Conservation (phyloP, 2,888 invertebrate species). For the Villa cingulata region DNA sequence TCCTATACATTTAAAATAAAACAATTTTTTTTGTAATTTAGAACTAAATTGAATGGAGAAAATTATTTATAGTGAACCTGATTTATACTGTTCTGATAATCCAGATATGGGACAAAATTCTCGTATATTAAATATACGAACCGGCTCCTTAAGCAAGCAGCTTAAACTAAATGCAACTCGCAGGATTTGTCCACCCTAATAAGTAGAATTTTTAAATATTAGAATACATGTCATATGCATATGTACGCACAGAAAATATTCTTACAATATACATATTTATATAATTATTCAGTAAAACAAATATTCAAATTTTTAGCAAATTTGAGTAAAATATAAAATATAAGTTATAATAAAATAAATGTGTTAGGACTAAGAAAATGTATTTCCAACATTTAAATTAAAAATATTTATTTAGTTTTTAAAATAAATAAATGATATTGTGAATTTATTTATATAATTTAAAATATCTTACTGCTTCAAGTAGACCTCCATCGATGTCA, state of each 20-base stretch:
- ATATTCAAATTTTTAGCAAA: too few species aligned
- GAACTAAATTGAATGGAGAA: conserved; percentile 6
- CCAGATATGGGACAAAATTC: conserved; percentile 72
- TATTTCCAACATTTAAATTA: too few species aligned
- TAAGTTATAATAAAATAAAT: too few species aligned
- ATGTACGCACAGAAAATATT: too few species aligned
- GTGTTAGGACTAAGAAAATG: too few species aligned
- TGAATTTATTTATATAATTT: too few species aligned
- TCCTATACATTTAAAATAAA: not conserved
- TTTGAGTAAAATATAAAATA: too few species aligned
- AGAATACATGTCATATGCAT: too few species aligned
- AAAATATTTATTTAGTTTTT: too few species aligned
- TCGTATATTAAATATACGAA: conserved; percentile 66
- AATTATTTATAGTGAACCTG: too few species aligned
- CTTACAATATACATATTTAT: not conserved
- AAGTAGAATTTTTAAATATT: not conserved
- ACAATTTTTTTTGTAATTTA: not conserved
- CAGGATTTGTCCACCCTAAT: conserved; percentile 83
- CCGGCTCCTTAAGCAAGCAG: conserved; percentile 55
- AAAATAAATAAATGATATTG: too few species aligned
- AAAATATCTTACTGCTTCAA: conserved; percentile 56
- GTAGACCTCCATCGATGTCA: conserved; percentile 62
- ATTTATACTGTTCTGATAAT: conserved; percentile 65
- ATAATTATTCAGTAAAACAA: not conserved
- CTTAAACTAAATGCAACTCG: conserved; percentile 68